Evolutionary conservation across 2,888 invertebrate genomes (phyloP), one percentile per base, ranked within the genome.

Genomic region (Rotaria sp.): DNA sequence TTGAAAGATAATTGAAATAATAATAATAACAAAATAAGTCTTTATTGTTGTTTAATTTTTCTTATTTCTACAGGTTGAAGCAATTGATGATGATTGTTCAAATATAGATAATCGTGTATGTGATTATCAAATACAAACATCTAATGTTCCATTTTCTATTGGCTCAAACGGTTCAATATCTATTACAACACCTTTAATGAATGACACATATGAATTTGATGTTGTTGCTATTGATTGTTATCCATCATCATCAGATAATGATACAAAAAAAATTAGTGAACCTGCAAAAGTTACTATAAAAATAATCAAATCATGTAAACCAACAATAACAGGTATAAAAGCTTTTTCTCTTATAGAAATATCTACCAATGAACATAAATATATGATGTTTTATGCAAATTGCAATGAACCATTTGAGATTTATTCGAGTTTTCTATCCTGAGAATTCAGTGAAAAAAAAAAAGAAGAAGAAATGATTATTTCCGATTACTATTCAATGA

Each of bases 271-370:
- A 8, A 45, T 24, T 15, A 45, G 45, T 26, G 45, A 41, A 45
- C 80, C 80, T 21, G 10, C 45, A n/a, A 24, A 26, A 45, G 80
- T 80, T 13, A 45, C 41, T 5, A 15, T 80, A n/a, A 80, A 80
- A 80, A 45, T 80, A n/a, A 15, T 80, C 18, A 80, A 80, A 80
- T 80, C 80, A 80, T 80, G 80, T n/a, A 80, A n/a, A n/a, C 80
- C 80, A 80, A 45, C 13, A 45, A 45, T 80, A 4, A 45, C 10
- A 21, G 80, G 80, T 80, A 80, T 21, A 24, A 80, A 80, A n/a
- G 10, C 26, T 5, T 52, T 52, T 52, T 52, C 24, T 52, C 3
- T 11, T 52, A 52, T 52, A 7, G 52, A 52, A 52, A 18, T 18
- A 18, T 15, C 15, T 10, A 10, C 15, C 15, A 3, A 18, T 50